Percentiles rank a stretch among this genome's conserved stretches.
phyloP scores from a whole-genome alignment of 2,113 vertebrate species.

The Lipophrys pholis region DNA sequence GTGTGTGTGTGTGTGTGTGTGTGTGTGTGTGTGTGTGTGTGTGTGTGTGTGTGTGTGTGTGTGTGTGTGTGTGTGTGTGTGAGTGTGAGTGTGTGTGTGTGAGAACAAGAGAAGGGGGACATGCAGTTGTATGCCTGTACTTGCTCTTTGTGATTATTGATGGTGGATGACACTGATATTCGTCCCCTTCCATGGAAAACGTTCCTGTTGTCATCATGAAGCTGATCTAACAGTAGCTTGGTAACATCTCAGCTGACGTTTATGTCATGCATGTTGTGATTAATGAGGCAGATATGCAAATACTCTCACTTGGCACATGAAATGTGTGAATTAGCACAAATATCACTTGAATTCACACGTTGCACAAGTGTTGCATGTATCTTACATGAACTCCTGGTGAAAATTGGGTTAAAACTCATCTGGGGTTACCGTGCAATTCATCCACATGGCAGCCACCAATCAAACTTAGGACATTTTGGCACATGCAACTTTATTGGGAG shows the following conservation, averaged over 20 bases:
- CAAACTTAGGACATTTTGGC: no score
- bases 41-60: slow-evolving; percentile 21
- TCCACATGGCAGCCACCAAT: no score
- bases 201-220: not conserved
- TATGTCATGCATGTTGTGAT: no score
- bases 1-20: not conserved
- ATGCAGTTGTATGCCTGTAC: not conserved
- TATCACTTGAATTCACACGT: no score
- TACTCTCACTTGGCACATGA: no score
- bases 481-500: no score
- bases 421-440: no score
- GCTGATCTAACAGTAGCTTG: not conserved
- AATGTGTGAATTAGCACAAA: no score
- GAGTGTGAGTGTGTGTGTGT: not conserved
- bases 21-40: not conserved
- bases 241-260: not conserved
- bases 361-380: no score
- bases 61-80: not conserved
- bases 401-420: no score
- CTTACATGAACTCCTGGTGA: no score
- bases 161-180: not conserved
- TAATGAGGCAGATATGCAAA: no score
- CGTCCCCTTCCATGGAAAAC: not conserved
- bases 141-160: not conserved
- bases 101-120: slow-evolving; percentile 16